A percentile compares a stretch with the other conserved stretches of the same genome.
These are phyloP conservation scores for Lasiurus cinereus DNA, from an alignment of 2,113 vertebrate genomes.

Conservation along the genomic window DNA sequence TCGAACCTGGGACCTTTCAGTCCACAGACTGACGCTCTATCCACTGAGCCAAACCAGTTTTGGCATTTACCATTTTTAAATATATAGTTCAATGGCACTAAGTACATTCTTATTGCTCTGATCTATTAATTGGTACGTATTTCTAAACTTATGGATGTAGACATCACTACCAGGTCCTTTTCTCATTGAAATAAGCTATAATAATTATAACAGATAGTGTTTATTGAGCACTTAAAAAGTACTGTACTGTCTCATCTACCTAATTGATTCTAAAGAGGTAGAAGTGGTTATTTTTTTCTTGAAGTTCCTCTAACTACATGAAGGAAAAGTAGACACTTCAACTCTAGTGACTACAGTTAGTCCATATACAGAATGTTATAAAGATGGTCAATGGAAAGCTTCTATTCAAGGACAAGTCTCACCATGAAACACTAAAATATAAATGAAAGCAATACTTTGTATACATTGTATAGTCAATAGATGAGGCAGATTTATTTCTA, in stretches of 20 bases:
- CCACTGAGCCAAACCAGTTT: no score
- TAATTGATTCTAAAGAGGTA: background rate
- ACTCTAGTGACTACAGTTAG: background rate
- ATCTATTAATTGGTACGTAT: background rate
- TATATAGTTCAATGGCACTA: background rate
- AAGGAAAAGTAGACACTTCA: background rate
- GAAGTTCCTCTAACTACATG: background rate
- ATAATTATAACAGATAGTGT: background rate
- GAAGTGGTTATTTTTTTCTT: background rate
- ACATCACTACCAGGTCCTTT: background rate
- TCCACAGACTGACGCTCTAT: no score
- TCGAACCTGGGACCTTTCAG: no score
- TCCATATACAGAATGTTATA: background rate
- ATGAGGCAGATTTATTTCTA: background rate
- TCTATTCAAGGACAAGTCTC: background rate
- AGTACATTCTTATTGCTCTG: background rate
- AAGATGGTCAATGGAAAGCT: background rate
- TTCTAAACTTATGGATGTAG: background rate
- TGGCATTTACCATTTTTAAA: background rate
- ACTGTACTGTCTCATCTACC: background rate
- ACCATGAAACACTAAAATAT: background rate
- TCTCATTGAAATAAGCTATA: background rate
- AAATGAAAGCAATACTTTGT: background rate
- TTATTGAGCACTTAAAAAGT: background rate
- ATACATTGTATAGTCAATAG: background rate